Evolutionary conservation across 2,888 invertebrate genomes (phyloP).

Genomic region (Chrysolina americana): DNA sequence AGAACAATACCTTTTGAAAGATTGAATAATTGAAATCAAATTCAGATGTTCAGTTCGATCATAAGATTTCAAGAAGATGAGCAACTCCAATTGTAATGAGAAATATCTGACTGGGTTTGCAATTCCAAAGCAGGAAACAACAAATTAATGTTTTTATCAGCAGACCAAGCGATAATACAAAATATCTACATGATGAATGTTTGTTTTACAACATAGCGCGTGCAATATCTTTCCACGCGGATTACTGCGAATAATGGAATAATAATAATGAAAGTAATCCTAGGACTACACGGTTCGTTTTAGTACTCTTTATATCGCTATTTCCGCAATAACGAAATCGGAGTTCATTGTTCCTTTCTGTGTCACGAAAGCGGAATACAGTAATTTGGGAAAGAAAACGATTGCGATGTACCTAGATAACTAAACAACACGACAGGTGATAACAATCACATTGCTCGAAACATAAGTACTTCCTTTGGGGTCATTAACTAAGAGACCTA

Average conservation of each 20-base stretch:
- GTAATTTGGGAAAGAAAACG: conserved; percentile 12
- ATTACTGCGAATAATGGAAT: conserved; percentile 43
- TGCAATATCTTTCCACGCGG: conserved; percentile 46
- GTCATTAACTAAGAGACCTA: neutral
- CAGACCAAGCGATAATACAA: conserved; percentile 2
- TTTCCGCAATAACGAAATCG: conserved; percentile 46
- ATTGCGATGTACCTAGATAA: neutral
- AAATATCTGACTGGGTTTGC: neutral
- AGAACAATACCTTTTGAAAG: too few relatives aligned
- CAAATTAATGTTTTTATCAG: conserved; percentile 2
- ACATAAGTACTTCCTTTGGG: neutral
- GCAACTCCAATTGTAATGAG: neutral
- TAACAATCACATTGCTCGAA: neutral
- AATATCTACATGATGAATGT: conserved; percentile 15
- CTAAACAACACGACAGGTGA: neutral
- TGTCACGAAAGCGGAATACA: conserved; percentile 27
- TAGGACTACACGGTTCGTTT: conserved; percentile 38
- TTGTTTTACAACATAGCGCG: conserved; percentile 35
- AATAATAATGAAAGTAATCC: conserved; percentile 31
- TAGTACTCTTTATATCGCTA: conserved; percentile 43
- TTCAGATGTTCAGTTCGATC: neutral
- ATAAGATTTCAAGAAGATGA: neutral
- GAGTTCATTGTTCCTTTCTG: conserved; percentile 40
- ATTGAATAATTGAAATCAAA: too few relatives aligned
- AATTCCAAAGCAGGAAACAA: neutral